These are phyloP conservation scores for Cataglyphis altisquamis DNA, from an alignment of 2,888 invertebrate genomes.

Conservation along the genomic window DNA sequence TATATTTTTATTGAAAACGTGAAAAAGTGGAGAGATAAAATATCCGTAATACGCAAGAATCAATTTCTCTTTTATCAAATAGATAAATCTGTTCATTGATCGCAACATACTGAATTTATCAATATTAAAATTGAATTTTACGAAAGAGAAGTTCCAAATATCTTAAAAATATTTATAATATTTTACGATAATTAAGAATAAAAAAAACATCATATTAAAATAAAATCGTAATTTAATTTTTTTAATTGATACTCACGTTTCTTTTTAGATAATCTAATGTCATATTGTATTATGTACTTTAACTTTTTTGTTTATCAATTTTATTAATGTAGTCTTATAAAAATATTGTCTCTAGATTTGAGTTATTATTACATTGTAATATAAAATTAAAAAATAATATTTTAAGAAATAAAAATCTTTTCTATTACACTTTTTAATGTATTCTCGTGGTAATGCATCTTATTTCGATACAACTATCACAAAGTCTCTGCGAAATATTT, in stretches of 20 bases:
- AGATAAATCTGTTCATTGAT: background rate
- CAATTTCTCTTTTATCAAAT: slow-evolving; percentile 30
- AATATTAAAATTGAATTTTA: background rate
- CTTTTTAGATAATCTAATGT: background rate
- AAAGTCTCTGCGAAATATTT: slow-evolving; percentile 8
- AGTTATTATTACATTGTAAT: background rate
- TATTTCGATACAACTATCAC: background rate
- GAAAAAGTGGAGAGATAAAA: slow-evolving; percentile 14
- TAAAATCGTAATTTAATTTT: background rate
- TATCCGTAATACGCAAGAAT: background rate
- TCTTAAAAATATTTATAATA: background rate
- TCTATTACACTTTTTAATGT: background rate
- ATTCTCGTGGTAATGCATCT: background rate
- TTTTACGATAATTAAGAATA: slow-evolving; percentile 6
- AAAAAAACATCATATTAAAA: background rate
- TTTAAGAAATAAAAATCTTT: background rate
- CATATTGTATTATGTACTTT: background rate
- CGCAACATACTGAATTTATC: background rate
- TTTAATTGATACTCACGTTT: background rate
- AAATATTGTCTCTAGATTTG: background rate
- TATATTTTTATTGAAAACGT: background rate
- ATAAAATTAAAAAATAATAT: slow-evolving; percentile 8
- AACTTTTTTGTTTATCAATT: background rate
- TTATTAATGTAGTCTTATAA: background rate
- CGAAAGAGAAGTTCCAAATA: background rate